phyloP scores from a whole-genome alignment of 2,888 invertebrate species.

The Kuschelorhynchus macadamiae region DNA sequence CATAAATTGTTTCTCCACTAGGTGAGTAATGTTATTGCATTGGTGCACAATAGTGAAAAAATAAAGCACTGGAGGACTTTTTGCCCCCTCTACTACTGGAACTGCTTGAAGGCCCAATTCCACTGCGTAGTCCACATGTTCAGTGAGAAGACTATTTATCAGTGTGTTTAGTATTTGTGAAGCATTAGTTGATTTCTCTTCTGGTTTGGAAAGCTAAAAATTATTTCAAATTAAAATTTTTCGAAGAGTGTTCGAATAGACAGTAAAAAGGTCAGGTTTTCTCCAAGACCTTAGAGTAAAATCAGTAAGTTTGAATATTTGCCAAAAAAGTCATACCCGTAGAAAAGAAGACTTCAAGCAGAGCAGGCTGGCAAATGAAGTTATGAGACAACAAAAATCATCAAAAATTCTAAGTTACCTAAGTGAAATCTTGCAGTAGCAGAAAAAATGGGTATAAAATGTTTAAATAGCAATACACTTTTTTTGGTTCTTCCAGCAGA shows the following conservation, averaged over 20 bases:
- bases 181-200: conserved; percentile 84
- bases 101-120: conserved; percentile 93
- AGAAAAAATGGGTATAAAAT: too few relatives aligned
- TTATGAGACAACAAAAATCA: too few relatives aligned
- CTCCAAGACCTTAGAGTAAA: too few relatives aligned
- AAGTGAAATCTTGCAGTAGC: too few relatives aligned
- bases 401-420: too few relatives aligned
- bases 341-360: too few relatives aligned
- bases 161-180: conserved; percentile 87
- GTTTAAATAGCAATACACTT: too few relatives aligned
- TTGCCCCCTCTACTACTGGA: conserved; percentile 87
- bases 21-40: conserved; percentile 92
- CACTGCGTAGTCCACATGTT: conserved; percentile 97
- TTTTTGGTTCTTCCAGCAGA: too few relatives aligned
- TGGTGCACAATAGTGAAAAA: conserved; percentile 95
- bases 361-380: too few relatives aligned
- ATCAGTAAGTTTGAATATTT: too few relatives aligned
- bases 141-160: conserved; percentile 86
- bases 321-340: too few relatives aligned
- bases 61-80: conserved; percentile 86
- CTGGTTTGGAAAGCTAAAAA: conserved; percentile 81
- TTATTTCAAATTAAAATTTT: background rate
- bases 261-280: background rate
- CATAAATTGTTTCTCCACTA: conserved; percentile 93
- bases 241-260: background rate